These are phyloP conservation scores for Ormyrus pomaceus DNA, from an alignment of 2,888 invertebrate genomes.

Conservation along the genomic window DNA sequence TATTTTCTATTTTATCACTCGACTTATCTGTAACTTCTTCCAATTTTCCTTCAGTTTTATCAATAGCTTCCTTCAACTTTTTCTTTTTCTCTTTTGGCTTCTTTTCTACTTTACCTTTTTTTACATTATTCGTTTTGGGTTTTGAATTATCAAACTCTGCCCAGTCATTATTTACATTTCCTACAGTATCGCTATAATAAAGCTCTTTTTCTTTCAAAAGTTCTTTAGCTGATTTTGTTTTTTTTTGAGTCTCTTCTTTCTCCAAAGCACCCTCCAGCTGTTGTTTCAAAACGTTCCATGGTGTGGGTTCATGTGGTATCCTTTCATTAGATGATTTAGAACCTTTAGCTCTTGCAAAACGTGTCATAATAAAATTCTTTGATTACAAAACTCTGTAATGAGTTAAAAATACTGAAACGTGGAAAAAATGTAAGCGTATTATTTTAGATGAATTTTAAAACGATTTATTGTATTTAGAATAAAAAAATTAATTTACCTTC, in stretches of 20 bases:
- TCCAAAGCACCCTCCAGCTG: constrained; percentile 75
- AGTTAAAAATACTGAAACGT: background rate
- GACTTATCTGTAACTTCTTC: background rate
- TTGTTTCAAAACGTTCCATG: constrained; percentile 85
- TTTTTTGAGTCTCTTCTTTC: constrained; percentile 56
- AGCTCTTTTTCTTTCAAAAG: constrained; percentile 74
- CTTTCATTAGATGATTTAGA: constrained; percentile 86
- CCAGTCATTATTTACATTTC: constrained; percentile 67
- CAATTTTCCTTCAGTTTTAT: background rate
- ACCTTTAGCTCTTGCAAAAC: constrained; percentile 85
- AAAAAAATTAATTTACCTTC: background rate
- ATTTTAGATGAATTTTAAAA: background rate
- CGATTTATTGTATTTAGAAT: background rate
- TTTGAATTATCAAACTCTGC: constrained; percentile 67
- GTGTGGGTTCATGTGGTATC: constrained; percentile 82
- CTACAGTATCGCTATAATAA: constrained; percentile 57
- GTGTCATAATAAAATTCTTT: constrained; percentile 78
- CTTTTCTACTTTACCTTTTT: constrained; percentile 44
- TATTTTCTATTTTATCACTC: background rate
- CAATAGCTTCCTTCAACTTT: constrained; percentile 29
- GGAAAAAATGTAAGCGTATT: background rate
- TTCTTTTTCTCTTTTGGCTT: constrained; percentile 36
- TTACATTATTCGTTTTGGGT: constrained; percentile 28
- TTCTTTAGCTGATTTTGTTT: constrained; percentile 66
- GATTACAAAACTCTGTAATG: constrained; percentile 2